Conservation (phyloP, 2,113 vertebrate genomes). For the Vicugna pacos region DNA sequence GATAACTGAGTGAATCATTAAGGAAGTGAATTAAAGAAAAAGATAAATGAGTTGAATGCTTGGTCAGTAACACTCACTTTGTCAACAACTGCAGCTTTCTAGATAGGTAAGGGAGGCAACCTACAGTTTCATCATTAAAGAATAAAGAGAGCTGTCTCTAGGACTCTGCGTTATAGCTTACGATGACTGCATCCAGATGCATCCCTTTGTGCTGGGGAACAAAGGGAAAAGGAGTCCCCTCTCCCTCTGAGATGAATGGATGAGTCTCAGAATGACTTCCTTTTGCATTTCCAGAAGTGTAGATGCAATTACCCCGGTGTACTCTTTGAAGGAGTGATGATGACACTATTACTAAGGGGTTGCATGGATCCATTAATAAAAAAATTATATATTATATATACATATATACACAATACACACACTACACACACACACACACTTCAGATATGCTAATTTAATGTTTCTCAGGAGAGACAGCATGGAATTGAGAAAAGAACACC, state of each 20-base stretch:
- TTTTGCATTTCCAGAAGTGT: not conserved
- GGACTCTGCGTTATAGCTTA: not conserved
- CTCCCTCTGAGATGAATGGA: not conserved
- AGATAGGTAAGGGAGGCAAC: not conserved
- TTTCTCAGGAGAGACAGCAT: not conserved
- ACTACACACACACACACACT: not conserved
- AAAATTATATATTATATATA: not conserved
- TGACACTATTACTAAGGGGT: not conserved
- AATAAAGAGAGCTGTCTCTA: not conserved
- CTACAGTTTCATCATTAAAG: not conserved
- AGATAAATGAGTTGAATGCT: not conserved
- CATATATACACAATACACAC: not conserved
- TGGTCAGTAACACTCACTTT: not conserved
- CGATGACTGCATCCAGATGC: not conserved
- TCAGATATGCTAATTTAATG: not conserved
- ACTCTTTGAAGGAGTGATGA: not conserved
- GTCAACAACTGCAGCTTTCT: not conserved
- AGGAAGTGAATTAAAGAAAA: not conserved
- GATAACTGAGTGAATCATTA: not conserved
- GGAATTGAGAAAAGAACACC: not conserved
- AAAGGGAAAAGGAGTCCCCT: not conserved
- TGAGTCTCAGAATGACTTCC: not conserved
- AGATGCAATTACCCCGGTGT: not conserved
- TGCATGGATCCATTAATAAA: not conserved
- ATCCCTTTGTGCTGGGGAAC: not conserved